Evolutionary conservation across 2,888 invertebrate genomes (phyloP).

Genomic region (Drosophila neotestacea): DNA sequence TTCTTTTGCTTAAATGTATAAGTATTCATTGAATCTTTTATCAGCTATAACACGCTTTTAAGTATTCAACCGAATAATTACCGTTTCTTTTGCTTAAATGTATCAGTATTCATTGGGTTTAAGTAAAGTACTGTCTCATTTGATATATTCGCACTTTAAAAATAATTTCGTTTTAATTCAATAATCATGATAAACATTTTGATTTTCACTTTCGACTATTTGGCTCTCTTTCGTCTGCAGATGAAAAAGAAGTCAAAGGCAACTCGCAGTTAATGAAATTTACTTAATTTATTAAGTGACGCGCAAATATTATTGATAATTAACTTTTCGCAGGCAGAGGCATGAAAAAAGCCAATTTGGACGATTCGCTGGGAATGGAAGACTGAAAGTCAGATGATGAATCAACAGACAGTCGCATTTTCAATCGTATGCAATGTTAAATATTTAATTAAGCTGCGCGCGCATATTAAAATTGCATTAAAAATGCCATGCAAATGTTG

Average conservation of each 20-base stretch:
- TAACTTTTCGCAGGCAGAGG: conserved; percentile 49
- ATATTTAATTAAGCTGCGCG: conserved; percentile 77
- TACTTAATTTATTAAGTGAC: conserved; percentile 57
- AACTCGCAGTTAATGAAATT: conserved; percentile 28
- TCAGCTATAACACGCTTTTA: too few species aligned
- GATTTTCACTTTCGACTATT: conserved; percentile 1
- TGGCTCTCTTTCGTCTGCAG: not conserved
- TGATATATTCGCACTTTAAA: too few species aligned
- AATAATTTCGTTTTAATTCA: conserved; percentile 7
- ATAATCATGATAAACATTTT: conserved; percentile 8
- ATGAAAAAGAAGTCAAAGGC: conserved; percentile 22
- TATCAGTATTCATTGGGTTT: not conserved
- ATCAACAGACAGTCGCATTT: conserved; percentile 15
- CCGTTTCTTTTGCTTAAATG: not conserved
- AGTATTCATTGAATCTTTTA: too few species aligned
- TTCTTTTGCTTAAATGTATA: not conserved
- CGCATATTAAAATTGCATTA: conserved; percentile 79
- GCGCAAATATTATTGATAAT: conserved; percentile 57
- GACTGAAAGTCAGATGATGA: not conserved
- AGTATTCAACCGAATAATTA: not conserved
- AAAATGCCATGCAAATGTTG: conserved; percentile 53
- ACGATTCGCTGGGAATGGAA: not conserved
- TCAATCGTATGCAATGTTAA: conserved; percentile 52
- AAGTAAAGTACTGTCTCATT: not conserved
- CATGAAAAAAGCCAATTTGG: conserved; percentile 31